Percentiles rank a stretch among this genome's conserved stretches.
Conservation (phyloP, 92 coral and sea anemone species). For the Pocillopora grandis region DNA sequence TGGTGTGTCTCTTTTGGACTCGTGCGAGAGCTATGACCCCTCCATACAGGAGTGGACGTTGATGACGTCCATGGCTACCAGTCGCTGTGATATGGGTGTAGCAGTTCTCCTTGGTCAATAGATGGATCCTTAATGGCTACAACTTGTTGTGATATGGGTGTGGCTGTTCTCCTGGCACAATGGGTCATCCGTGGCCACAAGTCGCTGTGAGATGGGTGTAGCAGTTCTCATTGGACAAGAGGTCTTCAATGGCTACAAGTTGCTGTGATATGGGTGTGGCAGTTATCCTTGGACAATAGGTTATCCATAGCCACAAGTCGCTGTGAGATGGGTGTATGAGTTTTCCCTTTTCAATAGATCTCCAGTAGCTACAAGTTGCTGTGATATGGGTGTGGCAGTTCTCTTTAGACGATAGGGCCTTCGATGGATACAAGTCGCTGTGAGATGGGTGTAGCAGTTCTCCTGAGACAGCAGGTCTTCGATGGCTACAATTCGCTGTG, state of each 20-base stretch:
- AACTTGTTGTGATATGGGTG: not conserved
- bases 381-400: constrained; percentile 52
- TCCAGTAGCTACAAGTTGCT: too few relatives aligned
- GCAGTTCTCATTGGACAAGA: too few relatives aligned
- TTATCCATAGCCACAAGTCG: not conserved
- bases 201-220: too few relatives aligned
- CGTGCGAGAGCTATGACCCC: constrained; percentile 77
- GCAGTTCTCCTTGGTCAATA: constrained; percentile 74
- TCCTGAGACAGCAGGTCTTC: not conserved
- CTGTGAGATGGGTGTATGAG: too few relatives aligned
- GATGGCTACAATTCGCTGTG: constrained; percentile 89
- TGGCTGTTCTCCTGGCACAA: constrained; percentile 70
- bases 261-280: constrained; percentile 99
- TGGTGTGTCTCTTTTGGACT: constrained; percentile 77
- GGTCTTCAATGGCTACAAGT: constrained; percentile 67
- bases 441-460: too few relatives aligned
- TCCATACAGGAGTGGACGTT: constrained; percentile 78
- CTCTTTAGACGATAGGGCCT: constrained; percentile 50
- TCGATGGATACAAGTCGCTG: too few relatives aligned
- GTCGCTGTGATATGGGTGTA: constrained; percentile 98
- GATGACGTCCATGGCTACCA: constrained; percentile 74
- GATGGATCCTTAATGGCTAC: not conserved
- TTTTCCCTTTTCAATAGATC: too few relatives aligned
- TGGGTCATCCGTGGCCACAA: not conserved
- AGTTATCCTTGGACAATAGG: constrained; percentile 63